These are phyloP conservation scores for Grapholita molesta DNA, from an alignment of 1,140 invertebrate genomes.

Conservation along the genomic window DNA sequence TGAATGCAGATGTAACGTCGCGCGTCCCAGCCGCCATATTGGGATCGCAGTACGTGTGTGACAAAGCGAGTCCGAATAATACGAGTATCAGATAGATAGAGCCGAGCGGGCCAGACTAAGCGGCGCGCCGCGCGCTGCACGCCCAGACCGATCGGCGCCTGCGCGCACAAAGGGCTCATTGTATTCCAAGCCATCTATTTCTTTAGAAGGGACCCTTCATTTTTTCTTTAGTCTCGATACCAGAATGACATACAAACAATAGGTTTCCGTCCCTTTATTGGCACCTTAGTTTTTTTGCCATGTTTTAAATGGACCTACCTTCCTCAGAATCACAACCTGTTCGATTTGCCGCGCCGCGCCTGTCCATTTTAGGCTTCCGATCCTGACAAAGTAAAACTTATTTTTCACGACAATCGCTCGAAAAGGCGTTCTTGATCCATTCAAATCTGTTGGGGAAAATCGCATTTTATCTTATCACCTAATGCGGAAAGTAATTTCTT, in stretches of 20 bases:
- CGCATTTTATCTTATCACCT: too few relatives aligned
- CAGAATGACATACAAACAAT: constrained; percentile 73
- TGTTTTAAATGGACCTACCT: constrained; percentile 64
- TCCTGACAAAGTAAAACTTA: background rate
- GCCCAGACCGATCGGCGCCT: constrained; percentile 74
- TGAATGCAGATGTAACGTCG: constrained; percentile 39
- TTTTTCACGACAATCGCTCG: too few relatives aligned
- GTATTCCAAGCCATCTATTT: constrained; percentile 57
- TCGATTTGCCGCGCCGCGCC: constrained; percentile 22
- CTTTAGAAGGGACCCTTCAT: constrained; percentile 64
- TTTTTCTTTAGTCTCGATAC: constrained; percentile 63
- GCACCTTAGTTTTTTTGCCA: constrained; percentile 73
- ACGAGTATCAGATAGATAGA: constrained; percentile 14
- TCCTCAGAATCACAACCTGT: constrained; percentile 70
- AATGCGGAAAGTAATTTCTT: too few relatives aligned
- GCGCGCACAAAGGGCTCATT: constrained; percentile 70
- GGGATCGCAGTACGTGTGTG: constrained; percentile 37
- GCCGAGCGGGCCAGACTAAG: constrained; percentile 24
- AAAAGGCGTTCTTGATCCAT: too few relatives aligned
- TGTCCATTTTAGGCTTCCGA: background rate
- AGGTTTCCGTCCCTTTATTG: constrained; percentile 77
- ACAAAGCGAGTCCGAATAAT: constrained; percentile 31
- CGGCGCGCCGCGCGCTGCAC: constrained; percentile 45
- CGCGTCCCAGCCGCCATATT: constrained; percentile 29
- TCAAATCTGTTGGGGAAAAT: too few relatives aligned